Evolutionary conservation across 2,888 invertebrate genomes (phyloP), one percentile per base, ranked within the genome.

Genomic region (Steinernema carpocapsae): DNA sequence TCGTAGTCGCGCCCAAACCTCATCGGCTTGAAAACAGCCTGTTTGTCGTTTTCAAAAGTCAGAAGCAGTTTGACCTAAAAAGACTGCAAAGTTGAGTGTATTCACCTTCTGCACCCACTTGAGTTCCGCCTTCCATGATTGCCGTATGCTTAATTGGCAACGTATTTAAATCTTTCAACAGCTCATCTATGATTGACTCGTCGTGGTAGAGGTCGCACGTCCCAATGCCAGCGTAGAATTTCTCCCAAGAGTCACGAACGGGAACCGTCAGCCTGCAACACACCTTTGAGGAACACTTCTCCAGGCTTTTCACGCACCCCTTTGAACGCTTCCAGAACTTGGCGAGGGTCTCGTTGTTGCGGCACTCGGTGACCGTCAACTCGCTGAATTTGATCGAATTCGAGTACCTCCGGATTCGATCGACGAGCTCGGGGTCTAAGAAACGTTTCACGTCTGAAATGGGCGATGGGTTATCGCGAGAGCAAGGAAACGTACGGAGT

Each of bases 1-100:
- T 97, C 95, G 88, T 94, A 94, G 87, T 96, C 94, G 85, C 97
- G 91, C 4, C 94, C 93, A 95, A 97, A 84, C 95, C 97, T 93
- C 96, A 96, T 97, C 71, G 97, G 97, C 89, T 99, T 99, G 90
- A 97, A 95, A 76, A 99, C 91, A 1, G 96, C 94, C 89, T 94
- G 93, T 77, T 94, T 92, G 77, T 93, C 93, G 88, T 94, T 93
- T 10, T 92, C 92, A 88, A 94, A 96, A 87, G 95, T 94, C 85
- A 97, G 94, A 82, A 96, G 92, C 79, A 99, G 91, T 89, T 99
- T 99, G 42, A 87, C 85, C 82, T 85, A 72, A 37, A 80, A 76
- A 43, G 14, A 51, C n/a, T 19, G 1, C 10, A 3, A 51, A 29
- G 22, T 26, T 10, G 42, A 7, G 1, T 4, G 19, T 4, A 48